These are phyloP conservation scores for Gyps fulvus DNA, from an alignment of 2,113 vertebrate species.

Conservation along the genomic window DNA sequence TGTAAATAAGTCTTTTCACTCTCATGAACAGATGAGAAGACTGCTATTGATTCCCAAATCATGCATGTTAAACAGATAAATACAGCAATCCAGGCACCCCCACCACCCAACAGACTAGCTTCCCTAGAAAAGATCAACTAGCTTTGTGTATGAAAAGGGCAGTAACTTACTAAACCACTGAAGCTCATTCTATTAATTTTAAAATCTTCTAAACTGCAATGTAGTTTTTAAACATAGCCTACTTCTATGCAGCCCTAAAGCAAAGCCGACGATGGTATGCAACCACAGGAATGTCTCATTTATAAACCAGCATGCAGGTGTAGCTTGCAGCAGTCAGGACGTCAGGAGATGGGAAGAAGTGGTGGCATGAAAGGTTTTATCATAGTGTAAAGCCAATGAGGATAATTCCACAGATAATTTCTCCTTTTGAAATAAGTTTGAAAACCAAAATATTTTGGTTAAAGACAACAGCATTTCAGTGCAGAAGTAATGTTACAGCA, in stretches of 20 bases:
- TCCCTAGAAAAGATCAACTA: neutral
- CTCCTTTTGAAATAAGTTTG: neutral
- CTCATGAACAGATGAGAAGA: neutral
- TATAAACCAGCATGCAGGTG: neutral
- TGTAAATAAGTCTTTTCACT: neutral
- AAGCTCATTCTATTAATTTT: neutral
- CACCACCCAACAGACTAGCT: neutral
- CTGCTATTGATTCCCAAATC: neutral
- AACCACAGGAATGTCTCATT: neutral
- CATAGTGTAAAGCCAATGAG: neutral
- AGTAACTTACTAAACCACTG: neutral
- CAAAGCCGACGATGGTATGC: rapidly evolving
- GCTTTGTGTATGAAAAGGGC: neutral
- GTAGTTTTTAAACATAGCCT: neutral
- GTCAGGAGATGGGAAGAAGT: neutral
- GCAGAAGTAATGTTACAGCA: neutral
- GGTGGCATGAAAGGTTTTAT: neutral
- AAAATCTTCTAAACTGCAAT: neutral
- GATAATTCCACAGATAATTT: neutral
- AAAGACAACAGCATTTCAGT: neutral
- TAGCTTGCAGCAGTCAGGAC: neutral
- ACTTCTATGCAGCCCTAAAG: neutral
- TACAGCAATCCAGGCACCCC: neutral
- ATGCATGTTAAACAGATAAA: neutral
- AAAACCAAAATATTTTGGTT: neutral